Evolutionary conservation across 2,113 vertebrate species (phyloP), one percentile per base, ranked within the genome.

Genomic region (Rhinoderma darwinii): DNA sequence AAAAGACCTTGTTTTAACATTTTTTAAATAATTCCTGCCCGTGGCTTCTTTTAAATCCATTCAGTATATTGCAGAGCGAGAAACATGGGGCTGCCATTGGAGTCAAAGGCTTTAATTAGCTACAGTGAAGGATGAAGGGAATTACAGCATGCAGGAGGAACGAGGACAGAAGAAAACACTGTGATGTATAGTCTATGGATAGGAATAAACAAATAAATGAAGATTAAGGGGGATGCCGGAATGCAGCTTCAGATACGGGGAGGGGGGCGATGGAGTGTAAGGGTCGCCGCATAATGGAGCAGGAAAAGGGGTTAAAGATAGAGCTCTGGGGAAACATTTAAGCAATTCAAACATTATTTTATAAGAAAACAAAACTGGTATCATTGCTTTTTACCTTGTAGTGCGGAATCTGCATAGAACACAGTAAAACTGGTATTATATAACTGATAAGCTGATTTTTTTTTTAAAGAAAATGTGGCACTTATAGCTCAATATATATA

Each of bases 121-220:
- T 87, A 87, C 86, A 82, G 79, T 75, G 79, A 87, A 87, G 68
- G 79, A 82, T 82, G 86, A 87, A 87, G 77, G 86, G 86, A 87
- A 87, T 87, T 87, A 82, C 51, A 39, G 68, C 39, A 25, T 75
- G 86, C 79, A 47, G 70, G 78, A 75, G 25, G 70, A 87, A 82
- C 78, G 75, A 87, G 86, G 85, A 82, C 51, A 75, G 66, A 70
- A 54, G 77, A 74, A 81, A 82, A 75, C 51, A 63, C 39, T 75
- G 70, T 87, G 86, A 87, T 87, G 32, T 87, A 87, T 82, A 82
- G 79, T 30, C 68, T 50, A 5, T 72, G 66, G 78, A 87, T 74
- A 87, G 68, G 86, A 74, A 82, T 82, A 87, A 87, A 87, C 86
- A 87, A 87, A 87, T 87, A 87, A 87, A 87, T 87, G 86, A 82